These are phyloP conservation scores for Leguminivora glycinivorella DNA, from an alignment of 1,140 invertebrate genomes.

Conservation along the genomic window DNA sequence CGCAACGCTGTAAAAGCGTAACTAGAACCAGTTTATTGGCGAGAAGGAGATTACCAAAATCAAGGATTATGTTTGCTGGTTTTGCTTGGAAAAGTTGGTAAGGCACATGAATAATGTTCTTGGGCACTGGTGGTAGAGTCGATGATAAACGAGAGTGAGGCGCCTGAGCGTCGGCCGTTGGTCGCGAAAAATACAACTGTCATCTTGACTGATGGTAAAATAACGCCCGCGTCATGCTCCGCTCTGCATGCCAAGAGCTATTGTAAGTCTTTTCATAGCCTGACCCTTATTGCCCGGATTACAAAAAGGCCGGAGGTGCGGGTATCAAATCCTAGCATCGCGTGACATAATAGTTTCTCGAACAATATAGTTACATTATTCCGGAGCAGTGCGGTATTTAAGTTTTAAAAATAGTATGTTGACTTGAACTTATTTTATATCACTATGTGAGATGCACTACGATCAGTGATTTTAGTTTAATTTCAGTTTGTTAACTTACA, in stretches of 20 bases:
- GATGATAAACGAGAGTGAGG: slow-evolving; percentile 73
- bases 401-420: no score
- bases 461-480: no score
- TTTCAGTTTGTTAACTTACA: no score
- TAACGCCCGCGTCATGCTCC: slow-evolving; percentile 70
- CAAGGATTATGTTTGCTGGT: background rate
- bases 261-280: slow-evolving; percentile 61
- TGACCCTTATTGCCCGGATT: slow-evolving; percentile 61
- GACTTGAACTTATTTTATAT: no score
- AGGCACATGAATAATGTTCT: slow-evolving; percentile 29
- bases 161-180: slow-evolving; percentile 70
- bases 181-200: slow-evolving; percentile 76
- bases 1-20: background rate
- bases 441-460: no score
- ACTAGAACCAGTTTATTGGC: background rate
- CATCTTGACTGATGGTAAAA: slow-evolving; percentile 77
- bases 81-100: background rate
- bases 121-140: slow-evolving; percentile 59
- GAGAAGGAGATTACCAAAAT: background rate
- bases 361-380: slow-evolving; percentile 15
- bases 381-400: no score
- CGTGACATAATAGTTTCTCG: slow-evolving; percentile 20
- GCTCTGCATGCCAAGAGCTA: slow-evolving; percentile 67
- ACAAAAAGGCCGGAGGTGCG: slow-evolving; percentile 42
- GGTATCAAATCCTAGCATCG: slow-evolving; percentile 2